These are phyloP conservation scores for Cryptops parisi DNA, from an alignment of 2,888 invertebrate species.

Conservation along the genomic window DNA sequence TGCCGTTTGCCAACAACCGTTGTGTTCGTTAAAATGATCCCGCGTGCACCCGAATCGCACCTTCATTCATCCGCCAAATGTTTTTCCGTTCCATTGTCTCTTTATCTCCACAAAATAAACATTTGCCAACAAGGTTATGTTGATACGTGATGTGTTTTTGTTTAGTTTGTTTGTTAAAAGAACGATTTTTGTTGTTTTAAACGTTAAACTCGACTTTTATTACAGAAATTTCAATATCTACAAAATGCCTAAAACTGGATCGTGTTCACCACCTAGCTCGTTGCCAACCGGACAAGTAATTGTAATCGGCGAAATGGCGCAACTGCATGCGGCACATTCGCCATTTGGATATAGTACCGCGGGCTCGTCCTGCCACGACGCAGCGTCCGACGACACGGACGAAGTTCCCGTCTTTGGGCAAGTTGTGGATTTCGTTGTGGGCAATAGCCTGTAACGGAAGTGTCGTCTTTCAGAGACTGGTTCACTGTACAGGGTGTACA, in stretches of 20 bases:
- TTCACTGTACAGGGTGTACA: background rate
- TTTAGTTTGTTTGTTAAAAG: too few relatives aligned
- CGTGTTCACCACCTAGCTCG: conserved; percentile 72
- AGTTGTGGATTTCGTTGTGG: conserved; percentile 53
- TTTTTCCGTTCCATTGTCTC: too few relatives aligned
- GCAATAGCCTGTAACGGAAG: conserved; percentile 49
- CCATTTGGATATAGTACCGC: conserved; percentile 66
- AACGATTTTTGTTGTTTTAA: too few relatives aligned
- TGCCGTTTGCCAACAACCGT: too few relatives aligned
- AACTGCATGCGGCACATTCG: conserved; percentile 80
- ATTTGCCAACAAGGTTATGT: too few relatives aligned
- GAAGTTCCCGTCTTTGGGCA: conserved; percentile 57
- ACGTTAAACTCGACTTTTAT: too few relatives aligned
- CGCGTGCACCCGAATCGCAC: too few relatives aligned
- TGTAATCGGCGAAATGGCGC: conserved; percentile 83
- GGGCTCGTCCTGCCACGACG: conserved; percentile 70
- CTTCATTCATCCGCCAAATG: too few relatives aligned
- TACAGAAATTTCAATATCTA: background rate
- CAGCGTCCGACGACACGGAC: conserved; percentile 60
- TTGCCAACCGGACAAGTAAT: conserved; percentile 78
- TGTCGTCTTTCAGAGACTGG: background rate
- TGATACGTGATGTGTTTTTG: too few relatives aligned
- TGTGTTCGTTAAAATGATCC: too few relatives aligned
- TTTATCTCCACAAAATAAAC: too few relatives aligned
- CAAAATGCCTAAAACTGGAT: background rate